Conservation (phyloP, 1,140 invertebrate species). For the Cheumatopsyche charites region DNA sequence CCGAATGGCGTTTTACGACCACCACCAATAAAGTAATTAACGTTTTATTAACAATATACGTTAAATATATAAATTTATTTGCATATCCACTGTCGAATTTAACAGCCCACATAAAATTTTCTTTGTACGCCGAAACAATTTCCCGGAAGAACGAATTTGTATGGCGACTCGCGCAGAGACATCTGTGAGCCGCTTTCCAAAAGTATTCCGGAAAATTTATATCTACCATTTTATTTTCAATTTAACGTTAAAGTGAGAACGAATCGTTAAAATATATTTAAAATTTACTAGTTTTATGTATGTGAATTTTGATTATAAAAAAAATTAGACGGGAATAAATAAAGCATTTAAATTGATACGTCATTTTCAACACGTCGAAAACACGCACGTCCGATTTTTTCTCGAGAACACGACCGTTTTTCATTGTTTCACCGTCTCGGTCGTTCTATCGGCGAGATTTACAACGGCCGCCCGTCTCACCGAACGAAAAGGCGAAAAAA, state of each 20-base stretch:
- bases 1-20: slow-evolving; percentile 36
- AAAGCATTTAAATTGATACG: no score
- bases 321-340: no score
- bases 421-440: slow-evolving; percentile 14
- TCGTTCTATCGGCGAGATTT: slow-evolving; percentile 11
- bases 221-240: neutral
- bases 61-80: slow-evolving; percentile 8
- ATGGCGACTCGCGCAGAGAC: neutral
- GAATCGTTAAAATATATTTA: no score
- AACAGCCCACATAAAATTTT: neutral
- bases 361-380: no score
- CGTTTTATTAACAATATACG: slow-evolving; percentile 15
- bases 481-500: slow-evolving; percentile 6
- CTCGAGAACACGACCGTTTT: neutral
- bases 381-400: no score
- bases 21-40: slow-evolving; percentile 40
- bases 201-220: neutral
- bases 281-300: no score
- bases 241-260: no score
- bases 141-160: neutral
- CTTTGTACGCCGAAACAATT: neutral
- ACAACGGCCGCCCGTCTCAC: slow-evolving; percentile 17
- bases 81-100: neutral
- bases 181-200: slow-evolving; percentile 13
- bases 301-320: no score